Evolutionary conservation across 2,888 invertebrate species (phyloP), one percentile per base, ranked within the genome.

Genomic region (Caenorhabditis sp.): DNA sequence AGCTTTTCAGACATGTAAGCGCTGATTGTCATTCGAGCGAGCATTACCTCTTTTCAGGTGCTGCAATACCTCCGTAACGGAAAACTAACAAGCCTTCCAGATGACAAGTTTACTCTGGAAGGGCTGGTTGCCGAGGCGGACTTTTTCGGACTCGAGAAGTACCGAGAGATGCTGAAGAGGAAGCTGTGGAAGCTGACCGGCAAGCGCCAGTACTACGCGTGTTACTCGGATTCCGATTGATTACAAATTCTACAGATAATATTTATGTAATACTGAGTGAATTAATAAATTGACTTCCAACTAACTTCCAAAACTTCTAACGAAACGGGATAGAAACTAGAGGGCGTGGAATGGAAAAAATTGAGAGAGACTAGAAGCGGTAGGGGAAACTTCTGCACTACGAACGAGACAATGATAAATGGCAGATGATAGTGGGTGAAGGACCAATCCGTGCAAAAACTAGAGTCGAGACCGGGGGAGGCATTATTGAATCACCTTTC

Each of bases 41-140:
- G n/a, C n/a, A n/a, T n/a, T n/a, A n/a, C n/a, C n/a, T n/a, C n/a
- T n/a, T n/a, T 72, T 24, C 53, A 80, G 77, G 66, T 81, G 8
- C 71, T 81, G 3, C 81, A 81, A 65, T 81, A 78, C 58, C 50
- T 81, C 15, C 62, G 81, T 35, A 81, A 81, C 32, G 81, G 81
- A 13, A 78, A 76, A 45, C 52, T 46, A 11, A 74, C 75, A 0
- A 76, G 68, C 22, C 48, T 81, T 13, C 79, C 81, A 7, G 68
- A 65, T 11, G 79, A 81, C 32, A 59, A 52, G 27, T 78, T 58
- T 55, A 70, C 71, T 4, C 35, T 81, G 2, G 75, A 78, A n/a
- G 66, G 71, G 8, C 56, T 81, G 1, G 24, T 79, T 39, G 27
- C 46, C 13, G 81, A 81, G 32, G 78, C 81, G 6, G 79, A 79